These are phyloP conservation scores for Lasiurus borealis DNA, from an alignment of 2,113 vertebrate genomes.

Conservation along the genomic window DNA sequence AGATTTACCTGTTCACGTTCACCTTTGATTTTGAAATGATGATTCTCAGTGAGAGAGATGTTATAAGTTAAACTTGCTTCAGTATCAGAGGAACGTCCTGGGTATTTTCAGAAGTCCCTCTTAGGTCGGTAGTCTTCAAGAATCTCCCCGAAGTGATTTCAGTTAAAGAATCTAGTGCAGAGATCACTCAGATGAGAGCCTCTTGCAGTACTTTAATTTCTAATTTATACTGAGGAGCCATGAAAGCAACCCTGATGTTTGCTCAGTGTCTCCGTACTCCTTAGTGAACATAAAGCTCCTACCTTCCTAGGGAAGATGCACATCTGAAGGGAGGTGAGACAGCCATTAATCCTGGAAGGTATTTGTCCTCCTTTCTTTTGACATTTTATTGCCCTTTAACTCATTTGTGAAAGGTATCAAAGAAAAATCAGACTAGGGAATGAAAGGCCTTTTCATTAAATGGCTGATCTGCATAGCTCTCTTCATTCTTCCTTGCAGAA, in stretches of 20 bases:
- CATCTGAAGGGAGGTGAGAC: constrained; percentile 38
- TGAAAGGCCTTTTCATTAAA: constrained; percentile 71
- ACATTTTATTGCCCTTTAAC: constrained; percentile 81
- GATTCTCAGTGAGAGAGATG: neutral
- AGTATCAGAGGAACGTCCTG: neutral
- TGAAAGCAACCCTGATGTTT: constrained; percentile 50
- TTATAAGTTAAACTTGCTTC: neutral
- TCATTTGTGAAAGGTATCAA: constrained; percentile 77
- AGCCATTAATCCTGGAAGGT: constrained; percentile 71
- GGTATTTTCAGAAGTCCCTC: neutral
- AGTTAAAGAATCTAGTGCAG: neutral
- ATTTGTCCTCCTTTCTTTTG: constrained; percentile 76
- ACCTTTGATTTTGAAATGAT: neutral
- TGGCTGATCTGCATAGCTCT: constrained; percentile 37
- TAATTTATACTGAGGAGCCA: constrained; percentile 38
- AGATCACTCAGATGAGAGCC: neutral
- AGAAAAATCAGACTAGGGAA: constrained; percentile 64
- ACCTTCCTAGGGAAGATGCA: constrained; percentile 17
- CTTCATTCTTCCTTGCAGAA: constrained; percentile 46
- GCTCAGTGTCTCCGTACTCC: neutral
- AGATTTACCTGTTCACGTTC: neutral
- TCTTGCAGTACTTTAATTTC: constrained; percentile 46
- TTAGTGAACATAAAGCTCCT: neutral
- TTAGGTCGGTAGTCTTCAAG: neutral
- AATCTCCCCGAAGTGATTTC: neutral